Percentiles rank a stretch among this genome's conserved stretches.
Evolutionary conservation across 2,888 invertebrate genomes (phyloP).

Genomic region (Xestia c-nigrum): DNA sequence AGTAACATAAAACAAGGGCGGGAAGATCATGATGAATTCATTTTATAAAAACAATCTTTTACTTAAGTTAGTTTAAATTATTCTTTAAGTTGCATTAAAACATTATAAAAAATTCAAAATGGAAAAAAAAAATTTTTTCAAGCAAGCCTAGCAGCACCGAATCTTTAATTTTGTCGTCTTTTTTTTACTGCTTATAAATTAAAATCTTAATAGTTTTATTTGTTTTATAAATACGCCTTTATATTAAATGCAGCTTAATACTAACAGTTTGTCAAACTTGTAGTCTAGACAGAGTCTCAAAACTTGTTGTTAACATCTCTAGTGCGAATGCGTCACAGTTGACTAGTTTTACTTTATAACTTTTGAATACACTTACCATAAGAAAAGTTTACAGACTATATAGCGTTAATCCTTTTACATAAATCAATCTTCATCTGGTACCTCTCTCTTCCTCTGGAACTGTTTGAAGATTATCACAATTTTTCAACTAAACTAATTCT

Average conservation of each 20-base stretch:
- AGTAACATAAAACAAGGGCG: too few relatives aligned
- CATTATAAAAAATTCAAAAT: too few relatives aligned
- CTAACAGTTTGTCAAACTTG: conserved; percentile 28
- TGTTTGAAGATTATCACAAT: conserved; percentile 45
- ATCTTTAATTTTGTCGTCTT: background rate
- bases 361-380: conserved; percentile 24
- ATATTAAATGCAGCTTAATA: conserved; percentile 18
- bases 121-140: background rate
- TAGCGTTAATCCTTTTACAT: conserved; percentile 24
- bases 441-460: conserved; percentile 27
- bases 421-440: conserved; percentile 30
- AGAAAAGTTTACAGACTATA: conserved; percentile 20
- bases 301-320: conserved; percentile 30
- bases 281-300: conserved; percentile 51
- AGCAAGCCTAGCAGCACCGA: background rate
- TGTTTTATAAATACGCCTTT: conserved; percentile 17
- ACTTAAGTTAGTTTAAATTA: too few relatives aligned
- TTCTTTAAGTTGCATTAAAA: too few relatives aligned
- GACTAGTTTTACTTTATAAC: conserved; percentile 23
- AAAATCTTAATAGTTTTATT: conserved; percentile 1
- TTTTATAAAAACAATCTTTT: too few relatives aligned
- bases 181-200: background rate
- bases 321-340: conserved; percentile 20
- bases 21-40: too few relatives aligned
- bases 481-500: conserved; percentile 67